Conservation (phyloP, 2,113 vertebrate genomes). For the Copsychus sechellarum region DNA sequence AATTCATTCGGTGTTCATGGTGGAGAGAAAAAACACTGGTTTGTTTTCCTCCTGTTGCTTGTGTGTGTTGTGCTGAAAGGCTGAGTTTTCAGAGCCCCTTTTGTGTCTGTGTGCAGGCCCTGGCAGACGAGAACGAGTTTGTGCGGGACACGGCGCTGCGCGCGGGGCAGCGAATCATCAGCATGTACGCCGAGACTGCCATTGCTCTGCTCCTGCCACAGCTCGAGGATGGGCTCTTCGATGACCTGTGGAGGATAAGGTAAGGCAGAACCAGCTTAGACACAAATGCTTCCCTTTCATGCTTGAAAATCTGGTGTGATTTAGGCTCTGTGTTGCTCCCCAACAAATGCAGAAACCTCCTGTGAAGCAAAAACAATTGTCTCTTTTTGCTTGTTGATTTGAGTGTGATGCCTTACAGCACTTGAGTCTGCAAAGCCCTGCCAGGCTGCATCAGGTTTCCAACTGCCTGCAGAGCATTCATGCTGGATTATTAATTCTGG, state of each 20-base stretch:
- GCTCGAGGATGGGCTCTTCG: conserved; percentile 96
- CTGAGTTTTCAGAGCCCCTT: background rate
- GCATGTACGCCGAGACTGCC: conserved; percentile 96
- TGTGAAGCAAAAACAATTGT: background rate
- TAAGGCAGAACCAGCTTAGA: conserved; percentile 16
- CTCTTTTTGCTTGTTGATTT: background rate
- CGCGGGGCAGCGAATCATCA: conserved; percentile 93
- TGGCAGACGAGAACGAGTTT: conserved; percentile 97
- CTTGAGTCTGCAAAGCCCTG: background rate
- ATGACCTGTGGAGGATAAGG: conserved; percentile 98
- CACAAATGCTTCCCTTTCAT: background rate
- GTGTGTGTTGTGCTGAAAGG: background rate
- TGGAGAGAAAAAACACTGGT: background rate
- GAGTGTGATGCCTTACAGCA: background rate
- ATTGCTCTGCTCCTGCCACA: conserved; percentile 93
- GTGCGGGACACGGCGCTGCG: conserved; percentile 94
- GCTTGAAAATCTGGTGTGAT: background rate
- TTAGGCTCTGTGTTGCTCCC: background rate
- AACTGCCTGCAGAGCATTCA: background rate
- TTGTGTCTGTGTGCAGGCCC: conserved; percentile 76
- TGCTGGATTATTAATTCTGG: background rate
- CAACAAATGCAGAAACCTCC: background rate
- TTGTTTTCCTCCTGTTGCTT: background rate
- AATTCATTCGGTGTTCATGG: background rate
- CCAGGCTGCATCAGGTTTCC: background rate